phyloP scores from a whole-genome alignment of 2,888 invertebrate genomes.

The Cybosia mesomella region DNA sequence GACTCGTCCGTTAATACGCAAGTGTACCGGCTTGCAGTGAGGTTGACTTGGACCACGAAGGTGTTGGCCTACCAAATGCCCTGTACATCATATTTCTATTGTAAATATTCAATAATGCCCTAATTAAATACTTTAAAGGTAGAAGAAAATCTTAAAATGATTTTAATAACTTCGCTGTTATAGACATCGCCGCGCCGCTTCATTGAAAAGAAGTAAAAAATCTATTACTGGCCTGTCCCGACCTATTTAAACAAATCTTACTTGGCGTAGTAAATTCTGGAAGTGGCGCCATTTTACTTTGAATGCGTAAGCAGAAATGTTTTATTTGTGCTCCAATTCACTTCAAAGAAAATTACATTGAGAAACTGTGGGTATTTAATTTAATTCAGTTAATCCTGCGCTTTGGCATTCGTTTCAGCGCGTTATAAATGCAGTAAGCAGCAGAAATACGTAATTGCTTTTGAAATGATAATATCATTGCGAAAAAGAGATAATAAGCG shows the following conservation, averaged over 20 bases:
- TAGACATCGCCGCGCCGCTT: neutral
- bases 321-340: constrained; percentile 56
- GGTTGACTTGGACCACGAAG: too few relatives aligned
- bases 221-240: constrained; percentile 65
- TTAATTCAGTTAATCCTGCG: constrained; percentile 11
- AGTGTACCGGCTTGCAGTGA: too few relatives aligned
- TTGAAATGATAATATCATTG: too few relatives aligned
- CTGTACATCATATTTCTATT: too few relatives aligned
- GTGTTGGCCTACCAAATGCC: too few relatives aligned
- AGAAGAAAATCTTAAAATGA: neutral
- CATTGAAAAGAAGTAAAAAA: constrained; percentile 50
- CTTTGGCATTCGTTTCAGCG: neutral
- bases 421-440: neutral
- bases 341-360: constrained; percentile 40
- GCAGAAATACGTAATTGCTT: neutral
- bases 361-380: constrained; percentile 20
- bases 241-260: constrained; percentile 57
- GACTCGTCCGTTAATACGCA: too few relatives aligned
- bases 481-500: too few relatives aligned
- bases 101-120: too few relatives aligned
- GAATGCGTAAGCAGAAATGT: constrained; percentile 58
- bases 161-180: neutral
- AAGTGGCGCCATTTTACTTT: constrained; percentile 55
- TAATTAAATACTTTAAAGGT: too few relatives aligned
- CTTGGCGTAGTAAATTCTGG: constrained; percentile 60